Evolutionary conservation across 2,888 invertebrate species (phyloP), one percentile per base, ranked within the genome.

Genomic region (Spisula solida): DNA sequence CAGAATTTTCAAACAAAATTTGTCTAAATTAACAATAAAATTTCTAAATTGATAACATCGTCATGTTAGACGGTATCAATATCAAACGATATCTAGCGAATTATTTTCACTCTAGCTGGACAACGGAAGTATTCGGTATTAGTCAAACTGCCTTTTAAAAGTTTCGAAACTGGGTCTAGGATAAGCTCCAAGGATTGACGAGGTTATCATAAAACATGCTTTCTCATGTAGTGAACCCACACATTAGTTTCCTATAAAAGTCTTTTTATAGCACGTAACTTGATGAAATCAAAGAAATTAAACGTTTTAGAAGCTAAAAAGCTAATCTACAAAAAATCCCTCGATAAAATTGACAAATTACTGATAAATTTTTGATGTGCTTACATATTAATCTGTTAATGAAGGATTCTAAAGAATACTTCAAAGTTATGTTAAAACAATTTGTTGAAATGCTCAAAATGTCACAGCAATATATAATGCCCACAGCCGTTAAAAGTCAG

Each of bases 101-200:
- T 41, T 75, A 56, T 70, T 82, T 51, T 51, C 51, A 2, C 41
- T 51, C 75, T 14, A 75, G 34, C 83, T 20, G 47, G 75, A 75
- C 70, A 75, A 83, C 83, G 16, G 4, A 75, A 75, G 8, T 83
- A 83, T 83, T 83, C 75, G 12, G 34, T 75, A 83, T 83, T 83
- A 75, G 25, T 75, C 51, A 75, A 48, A 70, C 29, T 51, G 29
- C 10, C 47, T 60, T 66, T 82, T 66, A 16, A 66, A 41, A 51
- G 70, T 51, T 29, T 70, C 75, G 51, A 83, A 83, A 75, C 75
- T 75, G 70, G 83, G 75, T 75, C 83, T 83, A 10, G 75, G 83
- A 83, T 83, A 75, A 70, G 75, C 83, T 48, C 18, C 70, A 12
- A 34, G 75, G 75, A 66, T 66, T 25, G 25, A 25, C 20, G 25